Evolutionary conservation across 2,797 vertebrate genomes (phyloP).

Genomic region (Girardinus metallicus): DNA sequence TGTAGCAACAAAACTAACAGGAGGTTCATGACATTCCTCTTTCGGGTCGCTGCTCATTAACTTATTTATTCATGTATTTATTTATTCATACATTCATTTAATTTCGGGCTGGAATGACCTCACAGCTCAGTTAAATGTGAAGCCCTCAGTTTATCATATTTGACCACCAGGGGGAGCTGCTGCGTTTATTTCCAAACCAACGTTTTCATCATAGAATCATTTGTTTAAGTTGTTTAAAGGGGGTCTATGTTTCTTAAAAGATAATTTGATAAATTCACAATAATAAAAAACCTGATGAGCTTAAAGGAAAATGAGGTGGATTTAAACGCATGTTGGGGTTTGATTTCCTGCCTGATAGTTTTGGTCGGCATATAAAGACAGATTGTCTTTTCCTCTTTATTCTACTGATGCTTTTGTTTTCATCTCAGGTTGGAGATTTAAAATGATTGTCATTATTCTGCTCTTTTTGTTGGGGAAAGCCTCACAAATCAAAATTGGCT

Average conservation of each 20-base stretch:
- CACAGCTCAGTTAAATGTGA: not conserved
- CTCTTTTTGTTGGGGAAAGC: not conserved
- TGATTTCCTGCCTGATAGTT: not conserved
- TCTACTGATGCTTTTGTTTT: not conserved
- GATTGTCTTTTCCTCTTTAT: not conserved
- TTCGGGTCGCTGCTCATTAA: not conserved
- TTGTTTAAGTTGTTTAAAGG: not conserved
- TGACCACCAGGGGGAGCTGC: conserved; percentile 28
- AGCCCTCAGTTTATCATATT: not conserved
- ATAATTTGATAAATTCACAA: not conserved
- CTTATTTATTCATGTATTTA: no score
- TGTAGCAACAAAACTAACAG: not conserved
- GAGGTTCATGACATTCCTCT: not conserved
- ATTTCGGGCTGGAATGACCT: no score
- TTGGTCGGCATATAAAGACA: not conserved
- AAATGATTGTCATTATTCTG: not conserved
- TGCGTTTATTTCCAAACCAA: not conserved
- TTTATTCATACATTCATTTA: no score
- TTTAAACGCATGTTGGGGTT: not conserved
- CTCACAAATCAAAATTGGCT: not conserved
- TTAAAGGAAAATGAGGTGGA: not conserved
- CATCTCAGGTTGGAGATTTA: not conserved
- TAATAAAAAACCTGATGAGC: not conserved
- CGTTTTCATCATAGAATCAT: not conserved
- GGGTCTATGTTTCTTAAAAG: not conserved